Conservation (phyloP, 2,888 invertebrate genomes). For the Tridacna crocea region DNA sequence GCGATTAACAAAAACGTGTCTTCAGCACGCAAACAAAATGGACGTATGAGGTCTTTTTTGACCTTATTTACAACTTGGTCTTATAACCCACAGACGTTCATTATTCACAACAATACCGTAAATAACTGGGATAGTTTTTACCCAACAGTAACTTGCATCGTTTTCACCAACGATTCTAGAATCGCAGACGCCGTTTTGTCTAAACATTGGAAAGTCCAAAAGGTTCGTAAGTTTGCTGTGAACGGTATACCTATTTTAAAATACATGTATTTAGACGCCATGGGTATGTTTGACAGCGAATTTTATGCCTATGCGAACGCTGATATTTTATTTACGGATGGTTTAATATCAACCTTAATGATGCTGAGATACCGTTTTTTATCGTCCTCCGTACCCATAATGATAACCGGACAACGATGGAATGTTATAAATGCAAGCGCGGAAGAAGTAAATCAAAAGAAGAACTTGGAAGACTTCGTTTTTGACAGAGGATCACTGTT, state of each 20-base stretch:
- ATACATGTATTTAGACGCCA: constrained; percentile 74
- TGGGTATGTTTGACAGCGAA: constrained; percentile 62
- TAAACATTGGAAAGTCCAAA: constrained; percentile 64
- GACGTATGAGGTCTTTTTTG: constrained; percentile 53
- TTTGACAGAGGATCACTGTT: constrained; percentile 70
- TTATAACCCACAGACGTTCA: constrained; percentile 58
- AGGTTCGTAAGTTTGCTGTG: constrained; percentile 56
- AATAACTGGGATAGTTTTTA: constrained; percentile 69
- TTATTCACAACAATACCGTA: constrained; percentile 68
- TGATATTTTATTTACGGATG: constrained; percentile 75
- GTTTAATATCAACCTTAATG: constrained; percentile 62
- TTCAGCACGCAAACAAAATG: neutral
- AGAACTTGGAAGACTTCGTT: constrained; percentile 55
- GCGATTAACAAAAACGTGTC: neutral
- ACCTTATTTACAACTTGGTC: constrained; percentile 75
- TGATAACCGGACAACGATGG: constrained; percentile 67
- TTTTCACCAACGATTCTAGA: constrained; percentile 68
- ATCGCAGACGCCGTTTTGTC: constrained; percentile 45
- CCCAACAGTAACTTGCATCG: constrained; percentile 67
- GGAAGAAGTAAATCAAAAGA: constrained; percentile 57
- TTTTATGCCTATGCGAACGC: constrained; percentile 77
- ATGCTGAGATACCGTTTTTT: constrained; percentile 36
- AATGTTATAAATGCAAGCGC: constrained; percentile 69
- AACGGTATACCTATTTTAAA: constrained; percentile 73
- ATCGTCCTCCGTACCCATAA: constrained; percentile 41